These are phyloP conservation scores for Nannobrachium achirus DNA, from an alignment of 2,113 vertebrate genomes.

Conservation along the genomic window DNA sequence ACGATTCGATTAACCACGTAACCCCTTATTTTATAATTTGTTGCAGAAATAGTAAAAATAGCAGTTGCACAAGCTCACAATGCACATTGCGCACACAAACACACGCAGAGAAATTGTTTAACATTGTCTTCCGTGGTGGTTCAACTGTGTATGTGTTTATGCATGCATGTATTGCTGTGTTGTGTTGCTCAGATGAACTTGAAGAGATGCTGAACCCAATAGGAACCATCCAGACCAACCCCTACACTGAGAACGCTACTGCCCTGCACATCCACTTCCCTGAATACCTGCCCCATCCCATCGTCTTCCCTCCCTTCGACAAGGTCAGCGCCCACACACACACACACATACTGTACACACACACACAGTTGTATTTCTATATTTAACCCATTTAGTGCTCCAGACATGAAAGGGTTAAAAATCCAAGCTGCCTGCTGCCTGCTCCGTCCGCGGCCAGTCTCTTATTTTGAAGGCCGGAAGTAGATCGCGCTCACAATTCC, in stretches of 20 bases:
- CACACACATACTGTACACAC: background rate
- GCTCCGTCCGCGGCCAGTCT: too few species aligned
- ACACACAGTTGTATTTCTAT: background rate
- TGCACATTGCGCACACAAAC: too few species aligned
- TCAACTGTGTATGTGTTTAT: background rate
- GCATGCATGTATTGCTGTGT: conserved; percentile 1
- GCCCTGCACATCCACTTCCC: conserved; percentile 91
- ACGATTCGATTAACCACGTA: too few species aligned
- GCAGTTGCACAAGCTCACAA: background rate
- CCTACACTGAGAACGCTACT: conserved; percentile 95
- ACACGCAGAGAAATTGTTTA: background rate
- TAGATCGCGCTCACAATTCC: too few species aligned
- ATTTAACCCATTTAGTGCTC: too few species aligned
- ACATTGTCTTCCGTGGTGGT: background rate
- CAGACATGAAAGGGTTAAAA: too few species aligned
- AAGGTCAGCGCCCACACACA: conserved; percentile 83
- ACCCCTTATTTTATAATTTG: too few species aligned
- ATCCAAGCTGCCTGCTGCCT: too few species aligned
- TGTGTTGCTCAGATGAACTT: conserved; percentile 89
- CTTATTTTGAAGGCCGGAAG: too few species aligned
- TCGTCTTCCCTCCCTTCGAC: conserved; percentile 95
- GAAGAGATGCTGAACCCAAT: conserved; percentile 99
- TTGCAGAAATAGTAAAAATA: too few species aligned
- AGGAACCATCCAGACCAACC: conserved; percentile 96
- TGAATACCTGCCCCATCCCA: conserved; percentile 85